Base-by-base conservation (phyloP, 2,113 vertebrate genomes). In the Melospiza georgiana region DNA sequence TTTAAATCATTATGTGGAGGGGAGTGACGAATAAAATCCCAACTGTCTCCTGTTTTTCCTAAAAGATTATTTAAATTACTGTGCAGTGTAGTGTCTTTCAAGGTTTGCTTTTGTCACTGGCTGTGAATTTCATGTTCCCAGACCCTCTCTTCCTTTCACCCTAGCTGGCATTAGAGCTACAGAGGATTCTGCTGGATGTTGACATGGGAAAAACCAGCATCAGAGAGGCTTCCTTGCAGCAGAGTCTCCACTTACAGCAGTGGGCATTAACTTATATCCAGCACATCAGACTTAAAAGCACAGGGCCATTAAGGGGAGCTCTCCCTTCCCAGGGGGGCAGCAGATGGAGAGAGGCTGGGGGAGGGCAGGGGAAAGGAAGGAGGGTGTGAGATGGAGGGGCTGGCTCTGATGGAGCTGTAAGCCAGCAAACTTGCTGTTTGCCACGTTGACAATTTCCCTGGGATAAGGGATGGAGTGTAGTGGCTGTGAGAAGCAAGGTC, bases 291-390 rank as follows among this genome's bases (percentile, higher is more conserved):
- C 83, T 89, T 93, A 88, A 92, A 95, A 90, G 80, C 84, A 85
- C 94, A 91, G 15, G 72, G 59, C 67, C 65, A 69, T 84, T 91
- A 90, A 76, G 79, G 48, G 90, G 80, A 95, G 89, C 82, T 1
- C 39, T 91, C 8, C 90, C n/a, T 93, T 93, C 87, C 94, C 95
- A 94, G 92, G 87, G 93, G 96, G 86, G 91, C 87, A 90, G 52
- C 90, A 85, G 79, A 85, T 90, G 51, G 91, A 90, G 95, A 39
- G 58, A 20, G 76, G 30, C 44, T 87, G 90, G 84, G 90, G 78
- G 84, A 93, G 77, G 90, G 84, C 57, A 49, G 81, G 46, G 22
- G 48, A 12, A 24, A 54, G 72, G 27, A 77, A 49, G 78, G 41
- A 75, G 35, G 49, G 7, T 71, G n/a, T 55, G 7, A 59, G 83